A percentile compares a stretch with the other conserved stretches of the same genome.
phyloP scores from a whole-genome alignment of 2,888 invertebrate genomes.

The Catocala sponsa region DNA sequence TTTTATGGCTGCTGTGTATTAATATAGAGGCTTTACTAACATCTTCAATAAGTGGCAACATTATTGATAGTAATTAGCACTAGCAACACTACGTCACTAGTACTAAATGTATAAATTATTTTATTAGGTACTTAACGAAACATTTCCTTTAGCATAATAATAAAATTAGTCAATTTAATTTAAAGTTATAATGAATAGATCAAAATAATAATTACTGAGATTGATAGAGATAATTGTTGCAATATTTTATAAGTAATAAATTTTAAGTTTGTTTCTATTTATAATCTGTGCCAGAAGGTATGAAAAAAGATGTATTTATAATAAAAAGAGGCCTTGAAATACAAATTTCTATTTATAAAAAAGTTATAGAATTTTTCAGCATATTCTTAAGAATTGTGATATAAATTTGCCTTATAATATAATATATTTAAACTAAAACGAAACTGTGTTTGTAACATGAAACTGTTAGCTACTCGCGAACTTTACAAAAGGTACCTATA shows the following conservation, averaged over 20 bases:
- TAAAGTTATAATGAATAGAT: slow-evolving; percentile 60
- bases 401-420: slow-evolving; percentile 74
- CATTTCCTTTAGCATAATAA: slow-evolving; percentile 74
- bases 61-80: slow-evolving; percentile 35
- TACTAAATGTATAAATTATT: slow-evolving; percentile 56
- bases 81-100: slow-evolving; percentile 58
- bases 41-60: slow-evolving; percentile 32
- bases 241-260: slow-evolving; percentile 63
- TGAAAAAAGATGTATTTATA: slow-evolving; percentile 41
- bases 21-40: slow-evolving; percentile 22
- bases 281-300: slow-evolving; percentile 58
- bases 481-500: slow-evolving; percentile 61
- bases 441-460: slow-evolving; percentile 25
- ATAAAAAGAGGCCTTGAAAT: slow-evolving; percentile 44
- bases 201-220: slow-evolving; percentile 70
- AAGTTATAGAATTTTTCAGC: slow-evolving; percentile 37
- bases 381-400: slow-evolving; percentile 70
- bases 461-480: slow-evolving; percentile 41
- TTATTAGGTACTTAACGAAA: slow-evolving; percentile 52
- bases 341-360: slow-evolving; percentile 48
- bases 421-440: slow-evolving; percentile 42
- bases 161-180: slow-evolving; percentile 78
- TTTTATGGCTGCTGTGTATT: too few species aligned
- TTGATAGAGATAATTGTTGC: slow-evolving; percentile 73
- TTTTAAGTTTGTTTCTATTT: slow-evolving; percentile 60